Evolutionary conservation across 2,888 invertebrate species (phyloP).

Genomic region (Pomacea canaliculata): DNA sequence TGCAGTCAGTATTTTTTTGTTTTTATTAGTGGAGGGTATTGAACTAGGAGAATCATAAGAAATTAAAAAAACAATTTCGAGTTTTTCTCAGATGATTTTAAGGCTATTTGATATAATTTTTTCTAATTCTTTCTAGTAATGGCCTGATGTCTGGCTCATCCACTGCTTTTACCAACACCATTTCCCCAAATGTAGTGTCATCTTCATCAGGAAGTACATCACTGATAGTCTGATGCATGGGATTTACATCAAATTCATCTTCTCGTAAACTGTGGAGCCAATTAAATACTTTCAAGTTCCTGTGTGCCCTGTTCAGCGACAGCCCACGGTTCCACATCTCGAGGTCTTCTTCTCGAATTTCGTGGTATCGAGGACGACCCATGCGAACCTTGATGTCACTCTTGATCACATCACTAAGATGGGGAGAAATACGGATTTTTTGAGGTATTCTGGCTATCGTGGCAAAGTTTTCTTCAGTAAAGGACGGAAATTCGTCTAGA

Average conservation of each 20-base stretch:
- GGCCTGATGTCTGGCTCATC: constrained; percentile 59
- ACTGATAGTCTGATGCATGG: constrained; percentile 38
- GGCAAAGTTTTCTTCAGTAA: constrained; percentile 53
- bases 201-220: constrained; percentile 38
- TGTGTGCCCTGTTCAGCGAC: constrained; percentile 55
- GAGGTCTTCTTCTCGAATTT: constrained; percentile 50
- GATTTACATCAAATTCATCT: constrained; percentile 51
- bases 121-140: constrained; percentile 31
- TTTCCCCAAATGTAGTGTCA: constrained; percentile 34
- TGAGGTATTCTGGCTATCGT: constrained; percentile 55
- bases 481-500: constrained; percentile 50
- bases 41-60: too few species aligned
- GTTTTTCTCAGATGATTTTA: background rate
- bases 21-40: too few species aligned
- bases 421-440: constrained; percentile 59
- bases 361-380: constrained; percentile 61
- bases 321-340: constrained; percentile 52
- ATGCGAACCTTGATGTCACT: constrained; percentile 59
- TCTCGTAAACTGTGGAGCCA: constrained; percentile 92
- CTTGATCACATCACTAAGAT: constrained; percentile 55
- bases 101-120: background rate
- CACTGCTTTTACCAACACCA: constrained; percentile 49
- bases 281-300: constrained; percentile 96
- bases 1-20: too few species aligned
- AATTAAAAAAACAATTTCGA: too few species aligned